Evolutionary conservation across 2,797 vertebrate species (phyloP), one percentile per base, ranked within the genome.

Genomic region (Knipowitschia caucasica): DNA sequence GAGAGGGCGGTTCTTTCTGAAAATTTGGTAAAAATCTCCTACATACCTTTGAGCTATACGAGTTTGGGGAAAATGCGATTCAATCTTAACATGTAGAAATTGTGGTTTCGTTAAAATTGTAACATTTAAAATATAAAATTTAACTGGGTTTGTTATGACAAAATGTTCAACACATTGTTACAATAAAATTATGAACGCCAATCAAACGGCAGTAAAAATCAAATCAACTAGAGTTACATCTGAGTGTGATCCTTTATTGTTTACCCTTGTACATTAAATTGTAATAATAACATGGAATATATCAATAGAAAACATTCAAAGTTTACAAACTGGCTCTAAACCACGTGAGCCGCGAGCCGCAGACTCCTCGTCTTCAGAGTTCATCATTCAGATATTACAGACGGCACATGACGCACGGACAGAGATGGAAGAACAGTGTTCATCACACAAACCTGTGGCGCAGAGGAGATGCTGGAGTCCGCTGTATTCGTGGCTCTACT

Each of bases 271-370:
- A 10, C 2, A 4, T 29, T 29, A 18, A 10, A 11, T 21, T 17
- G 10, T 31, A 46, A 11, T 30, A 11, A 9, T 2, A 11, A 1
- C 23, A 11, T 18, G 11, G 26, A 14, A 53, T 36, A 36, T n/a
- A 25, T 4, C 2, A 8, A 5, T 36, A 6, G 15, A 58, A 9
- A 30, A 24, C 21, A 33, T 29, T 1, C 4, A 54, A 2, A 42
- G 51, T 72, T 71, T 63, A 52, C 50, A 67, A 73, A 81, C 64
- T 50, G 0, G 2, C 2, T 5, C 0, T 0, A 9, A 9, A 26
- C 75, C 83, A 84, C 80, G 83, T 85, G 82, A 15, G 30, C 38
- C 36, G 2, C 15, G 10, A 18, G 14, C 51, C 29, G 2, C 18
- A 24, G 11, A 2, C 5, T 0, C 5, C 3, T 49, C 23, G 44